These are phyloP conservation scores for Clarias macrocephalus DNA, from an alignment of 2,113 vertebrate genomes.

Conservation along the genomic window DNA sequence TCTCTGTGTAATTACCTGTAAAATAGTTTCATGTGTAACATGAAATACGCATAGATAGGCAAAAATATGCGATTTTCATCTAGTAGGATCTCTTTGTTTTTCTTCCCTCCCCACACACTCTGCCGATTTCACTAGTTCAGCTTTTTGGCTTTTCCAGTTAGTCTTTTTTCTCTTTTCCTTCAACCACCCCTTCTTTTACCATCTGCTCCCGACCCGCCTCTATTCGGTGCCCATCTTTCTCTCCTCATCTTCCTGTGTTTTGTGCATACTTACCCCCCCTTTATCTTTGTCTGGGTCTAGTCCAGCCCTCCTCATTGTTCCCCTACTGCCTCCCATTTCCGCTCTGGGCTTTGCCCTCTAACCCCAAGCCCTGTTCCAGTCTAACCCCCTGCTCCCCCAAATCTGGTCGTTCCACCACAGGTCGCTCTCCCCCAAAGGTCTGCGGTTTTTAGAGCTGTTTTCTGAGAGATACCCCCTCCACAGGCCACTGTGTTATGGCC, in stretches of 20 bases:
- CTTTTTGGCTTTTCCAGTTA: constrained; percentile 39
- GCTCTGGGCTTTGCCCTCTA: constrained; percentile 55
- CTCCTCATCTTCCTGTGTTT: constrained; percentile 77
- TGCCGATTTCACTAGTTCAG: constrained; percentile 35
- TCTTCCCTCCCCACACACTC: constrained; percentile 19
- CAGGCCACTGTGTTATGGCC: constrained; percentile 72
- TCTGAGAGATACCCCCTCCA: constrained; percentile 61
- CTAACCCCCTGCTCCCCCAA: constrained; percentile 60
- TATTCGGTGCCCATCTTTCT: constrained; percentile 70
- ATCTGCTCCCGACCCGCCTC: constrained; percentile 69
- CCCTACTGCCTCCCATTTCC: constrained; percentile 59
- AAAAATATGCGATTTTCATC: neutral
- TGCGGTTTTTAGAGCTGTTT: constrained; percentile 73
- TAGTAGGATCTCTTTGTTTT: neutral
- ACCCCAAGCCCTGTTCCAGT: constrained; percentile 52
- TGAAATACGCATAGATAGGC: constrained; percentile 19
- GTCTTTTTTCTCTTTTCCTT: constrained; percentile 53
- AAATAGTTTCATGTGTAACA: constrained; percentile 23
- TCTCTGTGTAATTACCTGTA: constrained; percentile 36
- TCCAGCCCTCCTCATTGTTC: constrained; percentile 71
- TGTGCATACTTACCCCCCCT: constrained; percentile 62
- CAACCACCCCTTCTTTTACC: constrained; percentile 64
- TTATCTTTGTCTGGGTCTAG: constrained; percentile 66
- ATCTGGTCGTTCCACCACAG: constrained; percentile 72
- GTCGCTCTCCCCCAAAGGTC: constrained; percentile 65